Evolutionary conservation across 2,113 vertebrate species (phyloP).

Genomic region (Vireo altiloquus): DNA sequence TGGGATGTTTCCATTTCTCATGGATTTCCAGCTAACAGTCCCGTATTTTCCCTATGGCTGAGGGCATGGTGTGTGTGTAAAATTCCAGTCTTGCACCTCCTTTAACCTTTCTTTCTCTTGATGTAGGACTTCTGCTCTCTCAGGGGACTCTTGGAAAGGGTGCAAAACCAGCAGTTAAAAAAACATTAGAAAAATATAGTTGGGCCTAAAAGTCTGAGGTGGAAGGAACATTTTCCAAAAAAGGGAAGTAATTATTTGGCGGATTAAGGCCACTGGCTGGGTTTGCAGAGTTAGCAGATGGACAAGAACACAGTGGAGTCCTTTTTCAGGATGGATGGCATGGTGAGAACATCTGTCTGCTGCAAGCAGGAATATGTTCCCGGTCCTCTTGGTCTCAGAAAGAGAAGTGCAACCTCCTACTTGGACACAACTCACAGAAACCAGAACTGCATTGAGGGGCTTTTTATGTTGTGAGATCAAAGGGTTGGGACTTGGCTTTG

Average conservation of each 20-base stretch:
- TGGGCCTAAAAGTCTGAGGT: not conserved
- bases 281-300: slow-evolving; percentile 53
- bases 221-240: slow-evolving; percentile 42
- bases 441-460: not conserved
- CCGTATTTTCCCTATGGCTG: not conserved
- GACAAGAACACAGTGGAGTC: not conserved
- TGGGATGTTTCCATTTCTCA: not conserved
- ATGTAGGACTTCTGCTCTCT: not conserved
- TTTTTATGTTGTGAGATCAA: slow-evolving; percentile 7
- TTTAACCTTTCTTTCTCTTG: not conserved
- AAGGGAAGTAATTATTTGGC: slow-evolving; percentile 49
- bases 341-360: slow-evolving; percentile 53
- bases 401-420: not conserved
- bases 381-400: slow-evolving; percentile 24
- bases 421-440: slow-evolving; percentile 31
- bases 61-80: not conserved
- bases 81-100: not conserved
- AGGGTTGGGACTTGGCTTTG: not conserved
- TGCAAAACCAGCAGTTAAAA: not conserved
- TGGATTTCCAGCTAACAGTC: not conserved
- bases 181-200: not conserved
- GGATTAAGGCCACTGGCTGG: slow-evolving; percentile 35
- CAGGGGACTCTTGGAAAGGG: not conserved
- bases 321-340: slow-evolving; percentile 7
- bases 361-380: slow-evolving; percentile 45